A percentile compares a stretch with the other conserved stretches of the same genome.
These are phyloP conservation scores for Nephrotoma guestfalica DNA, from an alignment of 2,888 invertebrate genomes.

Conservation along the genomic window DNA sequence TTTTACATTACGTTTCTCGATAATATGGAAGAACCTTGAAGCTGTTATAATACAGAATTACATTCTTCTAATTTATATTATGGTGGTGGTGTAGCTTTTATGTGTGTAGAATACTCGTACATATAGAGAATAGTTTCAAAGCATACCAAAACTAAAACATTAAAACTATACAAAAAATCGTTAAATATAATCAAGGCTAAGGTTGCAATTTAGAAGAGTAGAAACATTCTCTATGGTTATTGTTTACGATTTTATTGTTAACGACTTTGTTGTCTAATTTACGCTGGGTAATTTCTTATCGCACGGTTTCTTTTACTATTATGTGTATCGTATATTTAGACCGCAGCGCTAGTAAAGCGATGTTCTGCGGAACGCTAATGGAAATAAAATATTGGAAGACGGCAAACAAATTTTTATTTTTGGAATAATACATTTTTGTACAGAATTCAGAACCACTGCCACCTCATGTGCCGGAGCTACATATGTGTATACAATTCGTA, in stretches of 20 bases:
- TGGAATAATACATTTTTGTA: too few relatives aligned
- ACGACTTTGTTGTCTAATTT: not conserved
- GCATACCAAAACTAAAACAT: not conserved
- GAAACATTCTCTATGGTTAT: not conserved
- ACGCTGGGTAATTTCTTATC: not conserved
- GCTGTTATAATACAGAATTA: not conserved
- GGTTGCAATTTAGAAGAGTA: not conserved
- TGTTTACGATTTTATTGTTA: not conserved
- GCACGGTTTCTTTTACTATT: not conserved
- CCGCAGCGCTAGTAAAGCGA: not conserved
- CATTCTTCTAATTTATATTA: not conserved
- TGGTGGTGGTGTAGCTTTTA: not conserved
- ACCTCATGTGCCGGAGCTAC: too few relatives aligned
- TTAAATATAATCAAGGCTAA: not conserved
- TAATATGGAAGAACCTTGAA: not conserved
- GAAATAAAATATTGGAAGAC: too few relatives aligned
- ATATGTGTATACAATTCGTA: too few relatives aligned
- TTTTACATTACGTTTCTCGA: not conserved
- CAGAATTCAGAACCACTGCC: too few relatives aligned
- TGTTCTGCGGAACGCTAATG: not conserved
- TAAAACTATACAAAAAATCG: not conserved
- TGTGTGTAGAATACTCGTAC: not conserved
- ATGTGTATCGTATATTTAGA: not conserved
- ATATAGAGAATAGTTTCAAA: not conserved
- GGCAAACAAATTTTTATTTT: too few relatives aligned